Conservation (phyloP, 1,140 invertebrate species). For the Drosophila arawakana region DNA sequence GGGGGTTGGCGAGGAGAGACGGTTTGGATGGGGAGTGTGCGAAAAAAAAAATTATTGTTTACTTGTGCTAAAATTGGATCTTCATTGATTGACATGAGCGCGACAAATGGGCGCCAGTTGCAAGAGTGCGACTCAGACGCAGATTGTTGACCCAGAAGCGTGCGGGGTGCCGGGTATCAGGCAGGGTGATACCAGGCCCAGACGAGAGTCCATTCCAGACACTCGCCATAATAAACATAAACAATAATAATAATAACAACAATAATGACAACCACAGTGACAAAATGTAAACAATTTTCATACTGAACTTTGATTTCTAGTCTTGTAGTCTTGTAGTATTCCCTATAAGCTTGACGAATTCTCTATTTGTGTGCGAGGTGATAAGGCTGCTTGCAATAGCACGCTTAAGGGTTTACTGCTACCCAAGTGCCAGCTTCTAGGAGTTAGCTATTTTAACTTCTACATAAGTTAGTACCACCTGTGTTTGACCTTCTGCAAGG, state of each 20-base stretch:
- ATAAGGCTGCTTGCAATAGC: too few relatives aligned
- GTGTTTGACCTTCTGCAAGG: too few relatives aligned
- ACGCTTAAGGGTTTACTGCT: too few relatives aligned
- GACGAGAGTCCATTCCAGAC: slow-evolving; percentile 60
- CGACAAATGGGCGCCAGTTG: slow-evolving; percentile 65
- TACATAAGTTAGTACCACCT: too few relatives aligned
- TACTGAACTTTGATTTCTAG: slow-evolving; percentile 45
- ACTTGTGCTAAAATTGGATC: slow-evolving; percentile 82
- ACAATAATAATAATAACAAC: slow-evolving; percentile 32
- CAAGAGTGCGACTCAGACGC: slow-evolving; percentile 53
- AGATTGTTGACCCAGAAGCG: slow-evolving; percentile 82
- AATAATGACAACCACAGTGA: slow-evolving; percentile 2
- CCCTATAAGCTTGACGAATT: slow-evolving; percentile 1
- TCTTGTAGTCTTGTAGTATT: neutral
- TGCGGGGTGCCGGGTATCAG: slow-evolving; percentile 44
- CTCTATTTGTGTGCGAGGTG: neutral
- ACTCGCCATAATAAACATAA: slow-evolving; percentile 21
- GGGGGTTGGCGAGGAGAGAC: neutral
- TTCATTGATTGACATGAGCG: slow-evolving; percentile 74
- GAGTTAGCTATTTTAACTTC: too few relatives aligned
- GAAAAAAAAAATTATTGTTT: slow-evolving; percentile 74
- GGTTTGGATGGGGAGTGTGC: neutral
- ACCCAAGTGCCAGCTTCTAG: too few relatives aligned
- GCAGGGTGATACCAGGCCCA: slow-evolving; percentile 65
- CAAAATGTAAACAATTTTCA: slow-evolving; percentile 31